Conservation (phyloP, 2,113 vertebrate species). For the Myotis yumanensis region DNA sequence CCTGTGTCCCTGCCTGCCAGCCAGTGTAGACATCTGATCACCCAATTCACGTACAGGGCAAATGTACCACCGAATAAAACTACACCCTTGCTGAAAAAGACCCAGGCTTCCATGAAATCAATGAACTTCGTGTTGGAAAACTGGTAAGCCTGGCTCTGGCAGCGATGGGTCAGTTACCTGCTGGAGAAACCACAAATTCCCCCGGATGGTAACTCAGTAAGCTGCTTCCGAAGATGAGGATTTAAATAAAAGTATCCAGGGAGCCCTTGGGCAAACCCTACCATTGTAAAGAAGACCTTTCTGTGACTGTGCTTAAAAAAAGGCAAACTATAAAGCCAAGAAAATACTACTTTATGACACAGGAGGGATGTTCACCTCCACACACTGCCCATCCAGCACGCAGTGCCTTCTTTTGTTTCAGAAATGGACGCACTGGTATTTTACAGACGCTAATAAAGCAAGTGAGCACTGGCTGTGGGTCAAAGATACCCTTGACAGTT, state of each 20-base stretch:
- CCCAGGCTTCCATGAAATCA: not conserved
- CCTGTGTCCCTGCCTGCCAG: not conserved
- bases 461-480: not conserved
- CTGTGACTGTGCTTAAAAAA: not conserved
- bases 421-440: not conserved
- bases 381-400: not conserved
- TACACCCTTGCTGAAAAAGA: not conserved
- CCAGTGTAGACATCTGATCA: not conserved
- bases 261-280: not conserved
- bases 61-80: not conserved
- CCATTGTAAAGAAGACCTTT: not conserved
- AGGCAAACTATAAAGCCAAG: not conserved
- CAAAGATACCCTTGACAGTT: not conserved
- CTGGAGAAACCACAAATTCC: not conserved
- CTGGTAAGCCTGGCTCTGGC: not conserved
- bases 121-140: not conserved
- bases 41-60: not conserved
- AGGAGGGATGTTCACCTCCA: not conserved
- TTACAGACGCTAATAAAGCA: not conserved
- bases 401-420: not conserved
- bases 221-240: not conserved
- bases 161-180: not conserved
- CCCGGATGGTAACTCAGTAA: not conserved
- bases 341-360: not conserved
- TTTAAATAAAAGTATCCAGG: conserved; percentile 8